Evolutionary conservation across 1,140 invertebrate genomes (phyloP), one percentile per base, ranked within the genome.

Genomic region (Neuroterus valhalla): DNA sequence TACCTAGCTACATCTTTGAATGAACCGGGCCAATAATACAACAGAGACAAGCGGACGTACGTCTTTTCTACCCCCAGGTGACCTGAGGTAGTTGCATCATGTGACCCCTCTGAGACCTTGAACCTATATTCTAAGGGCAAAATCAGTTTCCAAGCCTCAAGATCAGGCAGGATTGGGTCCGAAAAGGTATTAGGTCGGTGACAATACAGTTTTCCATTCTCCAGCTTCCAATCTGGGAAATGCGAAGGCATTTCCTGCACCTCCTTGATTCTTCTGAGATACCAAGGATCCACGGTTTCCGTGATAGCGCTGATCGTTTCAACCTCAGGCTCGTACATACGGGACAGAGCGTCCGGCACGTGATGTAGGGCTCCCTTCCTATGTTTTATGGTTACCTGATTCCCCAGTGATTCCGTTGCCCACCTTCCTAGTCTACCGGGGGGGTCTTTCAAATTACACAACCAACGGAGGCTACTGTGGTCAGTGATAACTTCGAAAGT

Each of bases 41-140:
- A 17, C 1, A 10, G 5, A 0, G 12, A 4, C 0, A 79, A 15
- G 0, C 77, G 43, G 62, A 43, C 21, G 31, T 74, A 82, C 1
- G 87, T 88, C 70, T 89, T 89, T 12, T 85, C 82, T 1, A 84
- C 70, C 2, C 86, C 88, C 6, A 84, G 62, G 71, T 89, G 88
- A 2, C 84, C 88, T 19, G 85, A 70, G 21, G 75, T 70, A 0
- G 70, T 68, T 10, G 2, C 12, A 3, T 69, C 43, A 10, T 80
- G 72, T 14, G 19, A 66, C 15, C 71, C 71, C 0, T 2, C 6
- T 10, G 77, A 17, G 2, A 75, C 66, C 0, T 52, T 2, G 0
- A 11, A 1, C 8, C 44, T 44, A 12, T 48, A 48, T 45, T 69
- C n/a, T 5, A 21, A n/a, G 1, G 75, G 69, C 1, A 77, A 43